A percentile compares a stretch with the other conserved stretches of the same genome.
These are phyloP conservation scores for Aporrectodea caliginosa DNA, from an alignment of 1,140 invertebrate species.

Conservation along the genomic window DNA sequence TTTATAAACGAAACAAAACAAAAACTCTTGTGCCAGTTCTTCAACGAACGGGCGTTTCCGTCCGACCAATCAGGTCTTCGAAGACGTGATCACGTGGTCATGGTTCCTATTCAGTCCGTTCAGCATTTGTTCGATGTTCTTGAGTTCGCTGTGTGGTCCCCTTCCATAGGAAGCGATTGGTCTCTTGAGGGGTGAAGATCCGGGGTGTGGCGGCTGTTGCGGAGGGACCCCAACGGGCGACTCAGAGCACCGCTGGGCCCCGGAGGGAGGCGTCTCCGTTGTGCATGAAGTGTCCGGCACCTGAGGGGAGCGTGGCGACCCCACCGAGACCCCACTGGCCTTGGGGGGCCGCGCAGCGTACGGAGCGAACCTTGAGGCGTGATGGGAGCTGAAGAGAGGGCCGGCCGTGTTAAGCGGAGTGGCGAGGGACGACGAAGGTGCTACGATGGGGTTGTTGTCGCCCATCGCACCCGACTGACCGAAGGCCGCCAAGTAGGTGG, in stretches of 20 bases:
- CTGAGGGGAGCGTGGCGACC: neutral
- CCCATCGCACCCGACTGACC: neutral
- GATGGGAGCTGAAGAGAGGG: neutral
- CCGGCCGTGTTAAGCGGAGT: neutral
- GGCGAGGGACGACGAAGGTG: neutral
- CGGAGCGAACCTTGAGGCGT: neutral
- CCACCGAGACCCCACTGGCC: neutral
- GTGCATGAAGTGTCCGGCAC: neutral
- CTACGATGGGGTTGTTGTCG: neutral
- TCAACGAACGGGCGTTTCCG: neutral
- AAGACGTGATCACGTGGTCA: neutral
- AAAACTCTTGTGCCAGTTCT: neutral
- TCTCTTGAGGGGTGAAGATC: neutral
- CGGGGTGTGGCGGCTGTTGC: neutral
- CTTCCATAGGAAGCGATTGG: neutral
- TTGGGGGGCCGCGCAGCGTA: neutral
- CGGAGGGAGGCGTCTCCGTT: neutral
- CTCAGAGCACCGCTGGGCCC: neutral
- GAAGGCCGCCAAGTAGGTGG: slow-evolving; percentile 1
- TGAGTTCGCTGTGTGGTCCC: slow-evolving; percentile 63
- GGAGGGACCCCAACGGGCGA: neutral
- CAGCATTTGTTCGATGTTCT: slow-evolving; percentile 94
- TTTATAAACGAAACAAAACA: neutral
- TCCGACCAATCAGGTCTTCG: neutral
- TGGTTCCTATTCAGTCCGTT: slow-evolving; percentile 72